Evolutionary conservation across 2,797 vertebrate genomes (phyloP), one percentile per base, ranked within the genome.

Genomic region (Cossypha dichroa): DNA sequence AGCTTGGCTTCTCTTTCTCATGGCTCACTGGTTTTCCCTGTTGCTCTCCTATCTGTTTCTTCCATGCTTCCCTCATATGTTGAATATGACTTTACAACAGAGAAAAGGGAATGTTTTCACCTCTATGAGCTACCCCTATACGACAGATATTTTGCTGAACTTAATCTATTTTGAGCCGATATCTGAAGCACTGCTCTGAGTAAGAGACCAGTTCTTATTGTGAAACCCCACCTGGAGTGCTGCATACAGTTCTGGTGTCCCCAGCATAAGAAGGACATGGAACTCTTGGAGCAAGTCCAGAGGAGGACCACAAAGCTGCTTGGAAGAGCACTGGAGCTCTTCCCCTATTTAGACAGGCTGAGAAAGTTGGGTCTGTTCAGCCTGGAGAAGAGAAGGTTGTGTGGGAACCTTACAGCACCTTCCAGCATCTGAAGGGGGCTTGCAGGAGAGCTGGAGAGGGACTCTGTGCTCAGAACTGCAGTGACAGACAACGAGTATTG

Each of bases 291-390:
- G 23, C 23, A 69, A 76, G 36, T 22, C n/a, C 49, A 63, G 43
- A 38, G 34, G 63, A 62, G 11, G 20, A 11, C 11, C n/a, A 49
- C 0, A 0, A 41, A 49, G 49, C 25, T 62, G 36, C 21, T 56
- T 15, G 29, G 56, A 21, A 6, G 34, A 34, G 34, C 34, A 62
- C 13, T 18, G 28, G 26, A 69, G 11, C 20, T 29, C 7, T 36
- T 69, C 19, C 55, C 13, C 8, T 38, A 5, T 36, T 14, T 8
- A 29, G 19, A 49, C 36, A 38, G n/a, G 23, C 49, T 69, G 28
- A 56, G 36, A 38, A 69, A 76, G 28, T 38, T 18, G 28, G 1
- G 11, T 23, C 41, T 49, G 11, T n/a, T 75, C 36, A 69, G n/a
- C 11, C 28, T 51, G 14, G 23, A 43, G 16, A 48, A n/a, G 9